Conservation (phyloP, 2,113 vertebrate genomes). For the Pteronura brasiliensis region DNA sequence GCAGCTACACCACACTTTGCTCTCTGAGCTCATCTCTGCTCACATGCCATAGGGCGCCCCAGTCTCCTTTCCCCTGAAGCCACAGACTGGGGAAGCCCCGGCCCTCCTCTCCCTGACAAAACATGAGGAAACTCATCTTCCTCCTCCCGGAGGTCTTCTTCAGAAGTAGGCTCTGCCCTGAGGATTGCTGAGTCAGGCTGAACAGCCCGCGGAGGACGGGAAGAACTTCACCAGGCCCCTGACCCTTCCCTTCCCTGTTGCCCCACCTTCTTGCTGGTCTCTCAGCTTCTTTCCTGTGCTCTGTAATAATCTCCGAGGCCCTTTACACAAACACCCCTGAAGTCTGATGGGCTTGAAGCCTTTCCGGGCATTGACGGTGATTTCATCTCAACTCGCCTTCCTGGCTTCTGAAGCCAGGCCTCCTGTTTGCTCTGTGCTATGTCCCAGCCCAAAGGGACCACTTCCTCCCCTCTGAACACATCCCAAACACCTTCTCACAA, state of each 20-base stretch:
- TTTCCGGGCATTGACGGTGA: not conserved
- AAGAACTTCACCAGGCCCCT: not conserved
- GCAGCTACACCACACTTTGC: too few species aligned
- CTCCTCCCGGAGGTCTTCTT: not conserved
- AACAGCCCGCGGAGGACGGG: accelerated
- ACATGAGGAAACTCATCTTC: too few species aligned
- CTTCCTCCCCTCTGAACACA: not conserved
- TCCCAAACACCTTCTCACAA: not conserved
- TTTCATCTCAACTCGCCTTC: not conserved
- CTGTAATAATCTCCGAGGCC: not conserved
- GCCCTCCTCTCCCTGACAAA: too few species aligned
- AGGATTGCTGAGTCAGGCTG: too few species aligned
- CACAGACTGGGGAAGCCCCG: not conserved
- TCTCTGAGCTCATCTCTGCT: not conserved
- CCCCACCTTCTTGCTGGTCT: too few species aligned
- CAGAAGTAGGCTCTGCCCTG: not conserved
- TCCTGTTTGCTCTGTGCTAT: accelerated
- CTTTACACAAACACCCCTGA: not conserved
- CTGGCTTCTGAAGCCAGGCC: not conserved
- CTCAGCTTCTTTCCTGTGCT: not conserved
- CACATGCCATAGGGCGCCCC: not conserved
- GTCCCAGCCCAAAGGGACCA: not conserved
- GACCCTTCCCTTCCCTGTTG: not conserved
- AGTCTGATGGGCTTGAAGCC: not conserved
- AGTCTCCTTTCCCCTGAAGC: too few species aligned